Percentiles rank a stretch among this genome's conserved stretches.
Conservation (phyloP, 2,888 invertebrate species). For the Ischnura elegans region DNA sequence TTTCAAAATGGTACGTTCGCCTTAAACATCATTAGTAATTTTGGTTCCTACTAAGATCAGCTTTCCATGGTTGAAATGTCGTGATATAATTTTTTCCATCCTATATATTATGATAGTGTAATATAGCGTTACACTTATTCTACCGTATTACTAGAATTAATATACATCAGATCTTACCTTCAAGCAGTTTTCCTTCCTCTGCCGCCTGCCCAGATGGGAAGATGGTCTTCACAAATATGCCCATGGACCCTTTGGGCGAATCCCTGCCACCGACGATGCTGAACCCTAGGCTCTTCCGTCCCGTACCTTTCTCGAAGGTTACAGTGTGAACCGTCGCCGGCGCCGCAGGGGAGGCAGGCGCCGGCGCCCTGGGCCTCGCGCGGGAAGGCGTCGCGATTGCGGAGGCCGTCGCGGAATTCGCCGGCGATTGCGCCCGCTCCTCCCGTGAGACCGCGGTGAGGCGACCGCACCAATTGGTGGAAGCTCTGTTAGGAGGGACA, state of each 20-base stretch:
- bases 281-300: slow-evolving; percentile 92
- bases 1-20: too few species aligned
- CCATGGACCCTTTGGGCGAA: slow-evolving; percentile 91
- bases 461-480: slow-evolving; percentile 2
- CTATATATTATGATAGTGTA: too few species aligned
- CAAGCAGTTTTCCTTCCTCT: slow-evolving; percentile 87
- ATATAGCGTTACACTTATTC: too few species aligned
- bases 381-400: slow-evolving; percentile 33
- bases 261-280: slow-evolving; percentile 94
- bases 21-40: too few species aligned
- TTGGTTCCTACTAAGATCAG: too few species aligned
- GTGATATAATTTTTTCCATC: too few species aligned
- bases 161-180: slow-evolving; percentile 81
- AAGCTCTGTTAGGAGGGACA: background rate
- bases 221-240: slow-evolving; percentile 93
- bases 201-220: slow-evolving; percentile 92
- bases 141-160: too few species aligned
- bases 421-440: background rate
- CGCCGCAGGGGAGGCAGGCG: slow-evolving; percentile 20
- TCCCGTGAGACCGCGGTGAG: slow-evolving; percentile 41
- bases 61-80: too few species aligned
- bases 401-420: slow-evolving; percentile 75
- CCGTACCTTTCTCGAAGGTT: slow-evolving; percentile 88
- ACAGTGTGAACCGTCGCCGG: slow-evolving; percentile 78
- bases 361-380: background rate